Conservation (phyloP, 2,113 vertebrate genomes). For the cattle (Bos taurus) region DNA sequence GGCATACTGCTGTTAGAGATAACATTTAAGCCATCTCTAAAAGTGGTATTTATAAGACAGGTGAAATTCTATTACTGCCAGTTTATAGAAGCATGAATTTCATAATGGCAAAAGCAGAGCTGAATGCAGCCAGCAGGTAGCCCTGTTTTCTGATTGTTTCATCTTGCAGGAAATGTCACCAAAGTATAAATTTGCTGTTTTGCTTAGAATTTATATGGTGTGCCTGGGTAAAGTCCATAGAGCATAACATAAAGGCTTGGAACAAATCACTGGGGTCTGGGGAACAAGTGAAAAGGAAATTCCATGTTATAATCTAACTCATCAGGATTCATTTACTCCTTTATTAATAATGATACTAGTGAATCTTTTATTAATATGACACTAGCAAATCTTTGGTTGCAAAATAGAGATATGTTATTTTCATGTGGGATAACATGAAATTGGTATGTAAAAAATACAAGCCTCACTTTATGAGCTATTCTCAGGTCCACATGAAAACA, state of each 20-base stretch:
- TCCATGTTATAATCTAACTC: not conserved
- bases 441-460: not conserved
- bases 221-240: not conserved
- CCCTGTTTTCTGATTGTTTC: slow-evolving; percentile 3
- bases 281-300: not conserved
- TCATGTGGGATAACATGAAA: not conserved
- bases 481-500: not conserved
- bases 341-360: not conserved
- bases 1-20: not conserved
- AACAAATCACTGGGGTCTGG: not conserved
- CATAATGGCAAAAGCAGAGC: not conserved
- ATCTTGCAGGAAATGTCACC: not conserved
- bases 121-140: not conserved
- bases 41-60: slow-evolving; percentile 18
- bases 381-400: not conserved
- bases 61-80: not conserved
- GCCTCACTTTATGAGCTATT: not conserved
- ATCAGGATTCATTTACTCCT: not conserved
- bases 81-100: not conserved
- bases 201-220: slow-evolving; percentile 15
- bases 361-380: not conserved
- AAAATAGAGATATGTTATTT: not conserved
- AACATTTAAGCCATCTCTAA: slow-evolving; percentile 30
- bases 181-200: slow-evolving; percentile 2
- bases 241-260: not conserved